Percentiles rank a stretch among this genome's conserved stretches.
Evolutionary conservation across 2,113 vertebrate genomes (phyloP).

Genomic region (Onychostoma macrolepis): DNA sequence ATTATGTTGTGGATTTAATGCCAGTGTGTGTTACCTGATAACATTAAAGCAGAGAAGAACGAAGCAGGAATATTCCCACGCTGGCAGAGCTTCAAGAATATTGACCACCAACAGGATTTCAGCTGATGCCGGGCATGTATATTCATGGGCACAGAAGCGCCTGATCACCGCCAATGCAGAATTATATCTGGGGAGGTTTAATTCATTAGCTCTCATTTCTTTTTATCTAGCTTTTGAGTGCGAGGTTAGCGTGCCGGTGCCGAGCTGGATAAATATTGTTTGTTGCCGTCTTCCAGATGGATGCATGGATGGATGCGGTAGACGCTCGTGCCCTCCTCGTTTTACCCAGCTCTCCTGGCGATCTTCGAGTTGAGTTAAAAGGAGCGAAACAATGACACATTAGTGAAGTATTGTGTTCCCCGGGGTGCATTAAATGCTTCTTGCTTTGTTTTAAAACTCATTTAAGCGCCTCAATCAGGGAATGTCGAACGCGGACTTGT

Average conservation of each 20-base stretch:
- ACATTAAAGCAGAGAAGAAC: conserved; percentile 74
- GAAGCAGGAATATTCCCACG: conserved; percentile 68
- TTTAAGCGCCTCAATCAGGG: conserved; percentile 34
- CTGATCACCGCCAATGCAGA: conserved; percentile 80
- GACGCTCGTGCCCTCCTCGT: conserved; percentile 10
- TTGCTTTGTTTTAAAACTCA: conserved; percentile 40
- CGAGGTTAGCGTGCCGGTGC: conserved; percentile 56
- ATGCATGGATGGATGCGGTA: conserved; percentile 10
- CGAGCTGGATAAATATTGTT: conserved; percentile 57
- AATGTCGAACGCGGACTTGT: conserved; percentile 51
- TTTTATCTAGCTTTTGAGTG: conserved; percentile 69
- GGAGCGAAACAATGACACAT: conserved; percentile 26
- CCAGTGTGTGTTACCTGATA: conserved; percentile 84
- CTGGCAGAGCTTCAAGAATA: conserved; percentile 77
- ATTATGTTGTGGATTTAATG: conserved; percentile 80
- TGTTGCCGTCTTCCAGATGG: conserved; percentile 46
- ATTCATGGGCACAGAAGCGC: conserved; percentile 70
- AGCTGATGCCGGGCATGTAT: conserved; percentile 72
- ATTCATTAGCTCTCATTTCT: conserved; percentile 76
- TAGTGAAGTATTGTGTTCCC: conserved; percentile 47
- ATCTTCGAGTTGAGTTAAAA: conserved; percentile 49
- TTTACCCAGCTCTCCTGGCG: conserved; percentile 37
- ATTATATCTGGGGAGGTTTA: conserved; percentile 74
- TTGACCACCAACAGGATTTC: conserved; percentile 80
- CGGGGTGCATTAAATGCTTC: conserved; percentile 23